These are phyloP conservation scores for Drosophila kuntzei DNA, from an alignment of 2,888 invertebrate genomes.

Conservation along the genomic window DNA sequence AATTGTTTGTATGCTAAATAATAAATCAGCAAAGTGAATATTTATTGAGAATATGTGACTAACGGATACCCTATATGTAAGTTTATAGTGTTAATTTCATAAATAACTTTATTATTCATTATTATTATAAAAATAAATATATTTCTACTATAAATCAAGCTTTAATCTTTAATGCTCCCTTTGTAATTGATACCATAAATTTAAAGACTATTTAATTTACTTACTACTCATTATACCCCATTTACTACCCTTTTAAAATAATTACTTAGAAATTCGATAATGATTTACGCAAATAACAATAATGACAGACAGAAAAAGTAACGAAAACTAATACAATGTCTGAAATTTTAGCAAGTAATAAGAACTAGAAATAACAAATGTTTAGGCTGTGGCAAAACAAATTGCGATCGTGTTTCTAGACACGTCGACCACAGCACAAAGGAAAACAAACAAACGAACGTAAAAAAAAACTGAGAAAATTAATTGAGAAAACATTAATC, in stretches of 20 bases:
- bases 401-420: conserved; percentile 52
- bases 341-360: conserved; percentile 22
- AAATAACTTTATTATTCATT: neutral
- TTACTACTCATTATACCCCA: no score
- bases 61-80: neutral
- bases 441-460: conserved; percentile 15
- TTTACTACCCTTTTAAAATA: neutral
- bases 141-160: neutral
- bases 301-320: conserved; percentile 13
- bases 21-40: neutral
- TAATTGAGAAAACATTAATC: conserved; percentile 55
- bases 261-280: conserved; percentile 39
- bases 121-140: neutral
- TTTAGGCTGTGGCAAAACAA: neutral
- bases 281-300: conserved; percentile 56
- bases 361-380: conserved; percentile 4
- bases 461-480: conserved; percentile 24
- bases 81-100: neutral
- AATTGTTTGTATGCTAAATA: conserved; percentile 6
- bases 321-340: conserved; percentile 53
- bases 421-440: conserved; percentile 68
- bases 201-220: no score
- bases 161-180: neutral
- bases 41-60: neutral
- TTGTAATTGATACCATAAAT: neutral